Base-by-base conservation (phyloP, 1,140 invertebrate genomes). In the Schmidtea mediterranea region DNA sequence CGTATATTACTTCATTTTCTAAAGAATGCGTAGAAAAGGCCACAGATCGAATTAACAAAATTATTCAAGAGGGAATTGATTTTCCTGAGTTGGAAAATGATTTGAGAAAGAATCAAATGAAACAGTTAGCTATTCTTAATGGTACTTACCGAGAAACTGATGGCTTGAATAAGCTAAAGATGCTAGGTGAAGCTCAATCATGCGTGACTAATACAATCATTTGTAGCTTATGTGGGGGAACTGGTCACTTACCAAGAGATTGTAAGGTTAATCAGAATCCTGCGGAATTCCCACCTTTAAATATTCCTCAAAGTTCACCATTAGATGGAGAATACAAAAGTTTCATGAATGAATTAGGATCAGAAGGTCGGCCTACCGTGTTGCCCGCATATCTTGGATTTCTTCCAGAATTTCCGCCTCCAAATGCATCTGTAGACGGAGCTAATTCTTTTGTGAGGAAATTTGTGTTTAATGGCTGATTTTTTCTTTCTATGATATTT, bases 11-110 rank as follows among this genome's bases (percentile, higher is more conserved):
- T 18, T 87, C 82, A 12, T 83, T 81, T 50, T 92, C 89, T 73
- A 77, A 15, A 37, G 46, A 48, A 16, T n/a, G 8, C 36, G 46
- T 48, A 2, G 10, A 21, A 19, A 48, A 15, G 3, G 46, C 89
- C 50, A 86, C 92, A n/a, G 83, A 89, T 64, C 82, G 80, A 79
- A 95, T 97, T 48, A 89, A 87, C 62, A 82, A 92, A 65, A 90
- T 97, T 45, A 94, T 67, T 41, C 54, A 55, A 43, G 59, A 67
- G 51, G 90, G 89, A 40, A 86, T 97, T 16, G 87, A 95, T 70
- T 83, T 95, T 43, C 90, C 90, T 0, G 89, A 98, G 68, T 86
- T 83, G 16, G 83, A 95, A 66, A 98, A 98, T 70, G 89, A 97
- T 69, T 71, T 98, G 37, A 72, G 90, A 1, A 74, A 84, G 53